Percentiles rank a stretch among this genome's conserved stretches.
phyloP scores from a whole-genome alignment of 2,113 vertebrate genomes.

The Pachypanchax playfairii region DNA sequence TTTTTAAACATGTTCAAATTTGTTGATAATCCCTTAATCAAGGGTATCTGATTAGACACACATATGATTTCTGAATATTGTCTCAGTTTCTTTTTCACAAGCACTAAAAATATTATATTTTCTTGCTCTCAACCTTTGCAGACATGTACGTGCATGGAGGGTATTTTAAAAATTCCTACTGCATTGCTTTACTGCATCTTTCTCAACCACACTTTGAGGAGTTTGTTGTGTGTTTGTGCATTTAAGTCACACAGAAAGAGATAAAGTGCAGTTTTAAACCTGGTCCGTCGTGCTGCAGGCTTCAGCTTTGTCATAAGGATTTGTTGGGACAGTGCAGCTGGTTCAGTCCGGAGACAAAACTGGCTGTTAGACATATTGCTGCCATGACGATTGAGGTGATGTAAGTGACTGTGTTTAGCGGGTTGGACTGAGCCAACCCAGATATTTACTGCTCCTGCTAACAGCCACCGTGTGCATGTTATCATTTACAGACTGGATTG shows the following conservation, averaged over 20 bases:
- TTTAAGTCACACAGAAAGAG: conserved; percentile 11
- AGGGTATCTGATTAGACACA: too few species aligned
- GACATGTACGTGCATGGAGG: conserved; percentile 14
- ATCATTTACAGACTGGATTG: conserved; percentile 29
- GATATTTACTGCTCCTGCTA: conserved; percentile 68
- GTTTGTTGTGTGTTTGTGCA: neutral
- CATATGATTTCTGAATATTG: too few species aligned
- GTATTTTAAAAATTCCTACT: neutral
- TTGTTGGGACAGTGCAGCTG: conserved; percentile 33
- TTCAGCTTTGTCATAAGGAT: conserved; percentile 12
- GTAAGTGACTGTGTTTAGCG: conserved; percentile 70
- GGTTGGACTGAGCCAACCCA: conserved; percentile 51
- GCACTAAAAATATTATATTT: conserved; percentile 32
- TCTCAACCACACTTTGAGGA: conserved; percentile 10
- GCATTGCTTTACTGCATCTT: conserved; percentile 11
- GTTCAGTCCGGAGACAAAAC: conserved; percentile 33
- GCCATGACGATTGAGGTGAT: conserved; percentile 62
- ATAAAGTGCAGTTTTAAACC: neutral
- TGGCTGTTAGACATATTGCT: conserved; percentile 37
- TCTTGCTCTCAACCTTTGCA: neutral
- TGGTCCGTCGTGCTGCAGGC: neutral
- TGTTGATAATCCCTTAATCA: too few species aligned
- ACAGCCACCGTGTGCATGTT: conserved; percentile 32
- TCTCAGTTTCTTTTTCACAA: neutral
- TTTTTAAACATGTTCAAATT: too few species aligned